Evolutionary conservation across 2,888 invertebrate genomes (phyloP), one percentile per base, ranked within the genome.

Genomic region (Ephialtes manifestator): DNA sequence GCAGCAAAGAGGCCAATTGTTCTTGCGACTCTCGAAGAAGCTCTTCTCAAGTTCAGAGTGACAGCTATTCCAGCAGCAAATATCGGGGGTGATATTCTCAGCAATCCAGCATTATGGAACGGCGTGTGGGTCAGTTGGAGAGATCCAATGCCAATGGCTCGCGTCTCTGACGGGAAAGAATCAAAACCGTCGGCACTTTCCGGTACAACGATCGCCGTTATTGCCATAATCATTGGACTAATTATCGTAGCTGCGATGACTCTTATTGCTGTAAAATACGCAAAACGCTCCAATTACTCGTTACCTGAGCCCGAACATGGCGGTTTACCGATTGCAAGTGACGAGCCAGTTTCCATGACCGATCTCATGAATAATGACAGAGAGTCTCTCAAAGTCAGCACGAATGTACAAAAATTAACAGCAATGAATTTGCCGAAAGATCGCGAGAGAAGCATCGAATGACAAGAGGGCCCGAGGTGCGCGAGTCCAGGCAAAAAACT

Each of bases 51-150:
- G 18, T 93, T 94, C 80, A 92, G 94, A n/a, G 88, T 92, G 60
- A 94, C 94, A 0, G 94, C 95, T 0, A 75, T 95, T 18, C 91
- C 94, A 0, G 93, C 95, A 0, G 94, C 94, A 78, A 95, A 95
- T 82, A 87, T 94, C 0, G 94, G 94, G 0, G 88, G 92, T 0
- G 95, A 95, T 86, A 92, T 94, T 0, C 93, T 92, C 1, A 95
- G 95, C 0, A 94, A 96, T 93, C 96, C 96, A 0, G 88, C 89
- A 0, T 88, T 93, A 7, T 96, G 95, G 94, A 95, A 95, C 74
- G 94, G 95, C 72, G 95, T 95, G 0, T 96, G 96, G 96, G 94
- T 94, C 1, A 94, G 94, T 87, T 96, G 96, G 96, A 92, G 94
- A 88, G 96, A 96, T 51, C 71, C 88, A 0, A 24, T 75, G 71